Evolutionary conservation across 2,797 vertebrate genomes (phyloP), one percentile per base, ranked within the genome.

Genomic region (Sylvia borin): DNA sequence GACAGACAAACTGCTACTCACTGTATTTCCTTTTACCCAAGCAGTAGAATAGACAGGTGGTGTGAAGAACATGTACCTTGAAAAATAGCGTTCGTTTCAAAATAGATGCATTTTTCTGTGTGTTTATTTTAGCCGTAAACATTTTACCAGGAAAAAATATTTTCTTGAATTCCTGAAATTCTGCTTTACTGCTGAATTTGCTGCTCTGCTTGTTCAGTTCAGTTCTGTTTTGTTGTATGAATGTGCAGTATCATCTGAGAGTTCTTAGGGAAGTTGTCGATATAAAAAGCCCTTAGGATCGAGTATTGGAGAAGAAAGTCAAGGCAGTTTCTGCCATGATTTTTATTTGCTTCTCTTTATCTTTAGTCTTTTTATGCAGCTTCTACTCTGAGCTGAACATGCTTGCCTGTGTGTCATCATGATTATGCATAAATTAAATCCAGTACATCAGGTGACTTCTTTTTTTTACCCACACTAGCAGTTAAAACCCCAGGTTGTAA

Each of bases 41-140:
- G 13, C 20, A 29, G 15, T 18, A 21, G 12, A 76, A 34, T 32
- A 66, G 64, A 9, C 40, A 64, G 36, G 34, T 76, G 53, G 26
- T 64, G 8, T 12, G 26, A 79, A 64, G 72, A 50, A 25, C 55
- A 32, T 42, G 40, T 34, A 58, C 25, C 45, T 77, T 88, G 51
- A 40, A 11, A 84, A 78, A 29, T 5, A 70, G 20, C 24, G 92
- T 81, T 70, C 85, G 26, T 82, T 92, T 85, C 25, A 47, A 34
- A 89, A 53, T 10, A 51, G 61, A 5, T 58, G 9, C 1, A 3
- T 45, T 60, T 67, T 13, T 47, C 0, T 48, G 0, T 61, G 11
- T 58, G 22, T 54, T 40, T 34, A n/a, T 66, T 89, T 90, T 72
- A 66, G 58, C 11, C 10, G 9, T 54, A 70, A 62, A 21, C 2